phyloP scores from a whole-genome alignment of 2,113 vertebrate species.

The Pollimyrus isidori region DNA sequence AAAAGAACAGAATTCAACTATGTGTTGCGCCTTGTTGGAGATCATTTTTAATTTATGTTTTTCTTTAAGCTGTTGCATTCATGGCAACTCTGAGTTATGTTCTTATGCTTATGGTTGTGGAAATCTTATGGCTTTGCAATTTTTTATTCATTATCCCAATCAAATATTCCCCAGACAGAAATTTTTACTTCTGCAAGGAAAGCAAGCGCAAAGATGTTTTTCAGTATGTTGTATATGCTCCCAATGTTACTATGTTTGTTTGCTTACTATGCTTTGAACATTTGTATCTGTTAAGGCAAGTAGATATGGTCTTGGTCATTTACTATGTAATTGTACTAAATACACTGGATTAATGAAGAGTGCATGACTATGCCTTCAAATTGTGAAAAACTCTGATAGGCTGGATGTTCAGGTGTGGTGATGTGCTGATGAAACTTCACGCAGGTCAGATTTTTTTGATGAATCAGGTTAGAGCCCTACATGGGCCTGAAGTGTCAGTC shows the following conservation, averaged over 20 bases:
- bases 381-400: background rate
- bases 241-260: background rate
- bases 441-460: background rate
- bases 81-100: background rate
- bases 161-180: background rate
- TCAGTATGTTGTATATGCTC: background rate
- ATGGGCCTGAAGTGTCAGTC: background rate
- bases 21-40: background rate
- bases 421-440: background rate
- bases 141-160: background rate
- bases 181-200: background rate
- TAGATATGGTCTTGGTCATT: background rate
- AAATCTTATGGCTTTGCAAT: background rate
- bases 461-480: background rate
- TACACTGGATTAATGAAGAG: background rate
- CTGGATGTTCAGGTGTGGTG: background rate
- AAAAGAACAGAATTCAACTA: background rate
- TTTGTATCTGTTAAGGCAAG: background rate
- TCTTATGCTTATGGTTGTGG: background rate
- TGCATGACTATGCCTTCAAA: background rate
- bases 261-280: background rate
- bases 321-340: background rate
- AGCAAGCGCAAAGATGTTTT: background rate
- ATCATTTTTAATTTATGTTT: background rate
- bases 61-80: background rate